Percentiles rank a stretch among this genome's conserved stretches.
phyloP scores from a whole-genome alignment of 2,797 vertebrate species.

The Oreochromis mossambicus region DNA sequence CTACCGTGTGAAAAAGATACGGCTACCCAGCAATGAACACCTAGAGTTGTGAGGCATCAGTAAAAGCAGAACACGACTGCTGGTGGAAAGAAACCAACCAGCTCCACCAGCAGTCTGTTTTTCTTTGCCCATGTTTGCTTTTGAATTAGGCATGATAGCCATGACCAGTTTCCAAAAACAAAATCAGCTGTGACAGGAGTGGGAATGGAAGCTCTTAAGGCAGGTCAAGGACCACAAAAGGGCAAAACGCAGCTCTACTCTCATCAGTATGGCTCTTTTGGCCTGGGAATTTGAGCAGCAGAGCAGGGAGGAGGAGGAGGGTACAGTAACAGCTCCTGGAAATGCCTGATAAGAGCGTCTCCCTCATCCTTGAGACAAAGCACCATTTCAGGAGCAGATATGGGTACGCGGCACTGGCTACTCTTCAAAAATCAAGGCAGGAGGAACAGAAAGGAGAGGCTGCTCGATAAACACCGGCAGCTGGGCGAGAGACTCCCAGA shows the following conservation, averaged over 20 bases:
- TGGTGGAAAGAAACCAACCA: neutral
- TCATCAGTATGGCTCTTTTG: neutral
- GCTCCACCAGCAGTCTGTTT: neutral
- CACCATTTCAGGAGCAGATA: neutral
- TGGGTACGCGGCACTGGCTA: slow-evolving; percentile 28
- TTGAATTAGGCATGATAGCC: slow-evolving; percentile 30
- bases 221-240: slow-evolving; percentile 8
- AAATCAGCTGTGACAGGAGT: slow-evolving; percentile 3
- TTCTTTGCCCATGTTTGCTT: slow-evolving; percentile 29
- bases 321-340: slow-evolving; percentile 46
- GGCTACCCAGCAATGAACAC: neutral
- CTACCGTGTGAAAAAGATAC: neutral
- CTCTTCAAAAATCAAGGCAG: slow-evolving; percentile 50
- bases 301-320: neutral
- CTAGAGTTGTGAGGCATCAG: neutral
- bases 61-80: neutral
- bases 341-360: slow-evolving; percentile 39
- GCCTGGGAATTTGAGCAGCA: neutral
- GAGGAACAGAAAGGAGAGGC: slow-evolving; percentile 14
- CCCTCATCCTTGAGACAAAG: slow-evolving; percentile 38
- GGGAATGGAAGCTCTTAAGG: slow-evolving; percentile 10
- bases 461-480: slow-evolving; percentile 67
- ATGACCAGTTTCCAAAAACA: neutral
- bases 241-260: neutral
- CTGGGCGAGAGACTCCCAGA: slow-evolving; percentile 41